Base-by-base conservation (phyloP, 2,888 invertebrate species). In the Gymnosoma rotundatum region DNA sequence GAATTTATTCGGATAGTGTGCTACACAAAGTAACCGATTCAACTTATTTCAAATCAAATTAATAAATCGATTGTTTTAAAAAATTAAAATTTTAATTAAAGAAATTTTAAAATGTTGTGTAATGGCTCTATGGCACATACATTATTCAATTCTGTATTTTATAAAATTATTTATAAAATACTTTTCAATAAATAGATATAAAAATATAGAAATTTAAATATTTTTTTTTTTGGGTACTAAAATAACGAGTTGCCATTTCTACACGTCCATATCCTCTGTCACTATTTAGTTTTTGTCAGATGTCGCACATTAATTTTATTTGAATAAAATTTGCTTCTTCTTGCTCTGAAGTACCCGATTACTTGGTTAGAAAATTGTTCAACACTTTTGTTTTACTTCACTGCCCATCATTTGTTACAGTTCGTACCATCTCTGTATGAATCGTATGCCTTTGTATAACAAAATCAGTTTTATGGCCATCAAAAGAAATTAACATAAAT, bases 401-500 rank as follows among this genome's bases (percentile, higher is more conserved):
- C 32, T 60, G 50, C n/a, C 60, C 60, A 25, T 32, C 32, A 42
- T 10, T 25, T n/a, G 21, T 14, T 64, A n/a, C 8, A 50, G n/a
- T 18, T 56, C 20, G 10, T 2, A 25, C 0, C 52, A 38, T 42
- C 18, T 42, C 14, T n/a, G 9, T 45, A 18, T 10, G 8, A 32
- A 25, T 5, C 20, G 12, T 66, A 12, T 72, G 58, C 36, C 18
- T 52, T 58, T 58, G 72, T 48, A 70, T 25, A 58, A 70, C 50
- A 67, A 78, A 79, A 72, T 75, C 72, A 56, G 66, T 79, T 83
- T 67, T 70, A 80, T 60, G 64, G 74, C 69, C 74, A 70, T 74
- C 64, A 69, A 74, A 70, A 67, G 72, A 83, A 80, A 83, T 83
- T 73, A 79, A 72, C 80, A 83, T 83, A 72, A 76, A 83, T 80